Percentiles rank a stretch among this genome's conserved stretches.
Conservation (phyloP, 2,888 invertebrate species). For the Apamea crenata region DNA sequence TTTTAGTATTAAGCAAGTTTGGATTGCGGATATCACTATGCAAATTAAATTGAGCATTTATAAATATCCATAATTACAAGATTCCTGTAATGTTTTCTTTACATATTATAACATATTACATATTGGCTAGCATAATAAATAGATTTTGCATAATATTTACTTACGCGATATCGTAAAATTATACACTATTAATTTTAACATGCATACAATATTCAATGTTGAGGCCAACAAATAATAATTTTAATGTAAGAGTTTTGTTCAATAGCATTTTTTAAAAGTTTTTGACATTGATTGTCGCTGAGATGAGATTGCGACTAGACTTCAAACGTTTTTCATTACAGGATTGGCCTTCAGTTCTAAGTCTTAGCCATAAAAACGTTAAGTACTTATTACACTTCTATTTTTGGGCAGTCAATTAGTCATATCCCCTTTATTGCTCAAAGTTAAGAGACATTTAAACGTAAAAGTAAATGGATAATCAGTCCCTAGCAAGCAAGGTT, state of each 20-base stretch:
- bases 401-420: not conserved
- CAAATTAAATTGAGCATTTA: conserved; percentile 10
- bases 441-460: not conserved
- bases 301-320: no score
- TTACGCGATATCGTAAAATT: not conserved
- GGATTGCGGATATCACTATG: not conserved
- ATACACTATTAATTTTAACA: not conserved
- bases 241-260: conserved; percentile 1
- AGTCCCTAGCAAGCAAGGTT: no score
- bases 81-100: conserved; percentile 5
- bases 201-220: conserved; percentile 7
- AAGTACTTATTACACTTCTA: no score
- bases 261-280: no score
- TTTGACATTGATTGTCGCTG: no score
- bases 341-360: not conserved
- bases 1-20: not conserved
- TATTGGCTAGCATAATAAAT: not conserved
- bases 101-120: conserved; percentile 15
- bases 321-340: no score
- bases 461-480: not conserved
- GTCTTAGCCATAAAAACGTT: not conserved
- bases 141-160: conserved; percentile 21
- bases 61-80: conserved; percentile 4
- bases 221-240: not conserved
- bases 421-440: not conserved